Evolutionary conservation across 2,113 vertebrate species (phyloP).

Genomic region (Coptodon rendalli): DNA sequence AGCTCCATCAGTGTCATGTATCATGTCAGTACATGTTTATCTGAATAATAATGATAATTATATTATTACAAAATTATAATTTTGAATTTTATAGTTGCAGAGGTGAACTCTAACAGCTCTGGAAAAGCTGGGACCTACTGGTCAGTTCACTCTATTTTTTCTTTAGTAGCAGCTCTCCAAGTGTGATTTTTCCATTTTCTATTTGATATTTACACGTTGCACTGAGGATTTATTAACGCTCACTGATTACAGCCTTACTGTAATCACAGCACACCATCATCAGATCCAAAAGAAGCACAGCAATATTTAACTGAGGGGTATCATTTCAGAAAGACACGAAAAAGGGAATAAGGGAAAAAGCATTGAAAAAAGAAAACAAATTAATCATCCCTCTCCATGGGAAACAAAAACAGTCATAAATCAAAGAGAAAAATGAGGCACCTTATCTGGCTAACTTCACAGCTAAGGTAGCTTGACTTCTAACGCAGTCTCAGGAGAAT

Average conservation of each 20-base stretch:
- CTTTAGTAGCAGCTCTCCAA: background rate
- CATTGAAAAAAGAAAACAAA: conserved; percentile 65
- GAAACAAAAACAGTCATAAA: conserved; percentile 72
- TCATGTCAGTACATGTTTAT: background rate
- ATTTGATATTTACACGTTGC: background rate
- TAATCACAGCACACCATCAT: background rate
- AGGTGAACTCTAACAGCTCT: background rate
- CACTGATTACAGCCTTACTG: background rate
- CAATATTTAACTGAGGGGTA: background rate
- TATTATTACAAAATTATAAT: background rate
- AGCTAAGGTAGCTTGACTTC: conserved; percentile 71
- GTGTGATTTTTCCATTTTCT: background rate
- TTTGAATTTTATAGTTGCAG: background rate
- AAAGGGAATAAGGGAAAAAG: background rate
- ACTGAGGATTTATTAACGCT: conserved; percentile 10
- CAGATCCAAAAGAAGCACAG: background rate
- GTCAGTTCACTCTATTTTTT: background rate
- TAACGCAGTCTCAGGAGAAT: conserved; percentile 53
- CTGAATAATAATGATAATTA: background rate
- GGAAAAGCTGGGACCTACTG: background rate
- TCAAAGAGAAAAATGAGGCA: conserved; percentile 70
- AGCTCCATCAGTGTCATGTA: background rate
- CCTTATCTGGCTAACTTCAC: conserved; percentile 73
- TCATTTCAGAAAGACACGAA: conserved; percentile 10
- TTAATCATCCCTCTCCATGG: conserved; percentile 59